Percentiles rank a stretch among this genome's conserved stretches.
Conservation (phyloP, 2,113 vertebrate species). For the Anseranas semipalmata region DNA sequence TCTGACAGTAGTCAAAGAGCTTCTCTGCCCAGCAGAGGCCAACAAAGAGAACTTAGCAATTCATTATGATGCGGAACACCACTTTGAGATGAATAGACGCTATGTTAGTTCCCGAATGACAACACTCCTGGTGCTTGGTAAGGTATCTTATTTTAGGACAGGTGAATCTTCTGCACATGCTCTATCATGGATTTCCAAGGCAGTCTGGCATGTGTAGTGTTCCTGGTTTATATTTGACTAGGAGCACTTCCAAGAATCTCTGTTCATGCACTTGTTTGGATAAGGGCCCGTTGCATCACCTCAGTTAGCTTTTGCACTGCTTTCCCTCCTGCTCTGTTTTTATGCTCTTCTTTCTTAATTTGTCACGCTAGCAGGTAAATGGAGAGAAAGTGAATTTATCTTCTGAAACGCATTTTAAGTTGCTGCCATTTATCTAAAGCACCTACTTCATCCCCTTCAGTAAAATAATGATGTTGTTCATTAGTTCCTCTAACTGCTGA, state of each 20-base stretch:
- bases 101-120: not conserved
- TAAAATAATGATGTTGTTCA: constrained; percentile 64
- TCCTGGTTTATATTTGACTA: constrained; percentile 23
- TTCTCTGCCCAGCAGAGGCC: not conserved
- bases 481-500: constrained; percentile 61
- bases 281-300: constrained; percentile 45
- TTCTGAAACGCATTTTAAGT: constrained; percentile 65
- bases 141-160: not conserved
- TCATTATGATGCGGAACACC: accelerated
- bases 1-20: not conserved
- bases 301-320: constrained; percentile 52
- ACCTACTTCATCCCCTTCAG: constrained; percentile 63
- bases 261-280: constrained; percentile 13
- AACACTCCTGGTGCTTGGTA: not conserved
- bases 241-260: constrained; percentile 54
- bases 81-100: not conserved
- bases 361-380: constrained; percentile 68
- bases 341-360: constrained; percentile 55
- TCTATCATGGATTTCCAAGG: constrained; percentile 17
- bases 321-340: constrained; percentile 51
- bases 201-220: not conserved
- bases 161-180: not conserved
- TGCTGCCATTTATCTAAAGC: constrained; percentile 64
- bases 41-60: not conserved
- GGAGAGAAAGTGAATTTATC: constrained; percentile 61